Evolutionary conservation across 1,140 invertebrate species (phyloP).

Genomic region (Drosophila oshimai): DNA sequence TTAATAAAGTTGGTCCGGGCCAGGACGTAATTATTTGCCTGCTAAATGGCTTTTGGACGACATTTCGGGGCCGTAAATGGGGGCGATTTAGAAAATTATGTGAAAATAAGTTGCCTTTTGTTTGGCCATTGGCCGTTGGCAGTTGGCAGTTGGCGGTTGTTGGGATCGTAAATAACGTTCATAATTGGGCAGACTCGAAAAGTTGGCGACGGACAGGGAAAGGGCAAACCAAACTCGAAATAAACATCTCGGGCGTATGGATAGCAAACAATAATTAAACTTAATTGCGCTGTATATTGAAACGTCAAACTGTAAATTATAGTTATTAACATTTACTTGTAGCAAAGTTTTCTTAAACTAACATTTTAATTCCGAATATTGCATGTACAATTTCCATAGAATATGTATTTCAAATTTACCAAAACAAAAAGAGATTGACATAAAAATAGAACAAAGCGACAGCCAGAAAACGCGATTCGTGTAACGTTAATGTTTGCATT

Average conservation of each 20-base stretch:
- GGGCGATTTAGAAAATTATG: conserved; percentile 73
- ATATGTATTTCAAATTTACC: conserved; percentile 36
- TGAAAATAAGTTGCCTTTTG: conserved; percentile 72
- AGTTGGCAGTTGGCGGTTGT: conserved; percentile 34
- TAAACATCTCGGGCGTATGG: conserved; percentile 25
- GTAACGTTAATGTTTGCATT: conserved; percentile 70
- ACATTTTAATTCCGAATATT: conserved; percentile 60
- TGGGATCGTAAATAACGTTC: conserved; percentile 57
- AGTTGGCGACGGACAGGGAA: not conserved
- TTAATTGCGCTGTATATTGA: conserved; percentile 70
- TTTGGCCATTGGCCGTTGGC: conserved; percentile 34
- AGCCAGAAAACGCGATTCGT: conserved; percentile 27
- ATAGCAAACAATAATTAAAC: conserved; percentile 74
- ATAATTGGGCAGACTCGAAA: conserved; percentile 57
- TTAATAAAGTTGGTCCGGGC: conserved; percentile 69
- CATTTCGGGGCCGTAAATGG: conserved; percentile 63
- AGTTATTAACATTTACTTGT: conserved; percentile 50
- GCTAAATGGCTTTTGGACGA: conserved; percentile 72
- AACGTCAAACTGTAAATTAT: conserved; percentile 55
- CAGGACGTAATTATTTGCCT: conserved; percentile 70
- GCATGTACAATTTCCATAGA: conserved; percentile 49
- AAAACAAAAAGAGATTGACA: conserved; percentile 19
- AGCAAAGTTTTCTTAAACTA: conserved; percentile 29
- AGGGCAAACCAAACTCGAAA: conserved; percentile 31
- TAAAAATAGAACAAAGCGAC: conserved; percentile 37